Evolutionary conservation across 2,888 invertebrate species (phyloP).

Genomic region (Hoplodrina blanda): DNA sequence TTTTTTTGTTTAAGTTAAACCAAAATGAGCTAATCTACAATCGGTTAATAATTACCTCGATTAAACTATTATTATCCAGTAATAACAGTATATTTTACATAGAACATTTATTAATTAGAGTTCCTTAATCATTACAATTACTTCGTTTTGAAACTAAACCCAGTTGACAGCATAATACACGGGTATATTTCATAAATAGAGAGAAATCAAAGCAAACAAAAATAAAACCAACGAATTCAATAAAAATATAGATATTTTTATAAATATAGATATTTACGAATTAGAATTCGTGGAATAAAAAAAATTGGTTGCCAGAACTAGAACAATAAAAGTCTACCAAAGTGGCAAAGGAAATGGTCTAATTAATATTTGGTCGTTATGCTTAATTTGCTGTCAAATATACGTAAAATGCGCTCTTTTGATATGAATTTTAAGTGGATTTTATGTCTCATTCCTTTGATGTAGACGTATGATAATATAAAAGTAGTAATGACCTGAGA

Average conservation of each 20-base stretch:
- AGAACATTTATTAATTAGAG: too few relatives aligned
- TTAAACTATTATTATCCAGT: too few relatives aligned
- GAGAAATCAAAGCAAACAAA: not conserved
- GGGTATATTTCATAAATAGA: not conserved
- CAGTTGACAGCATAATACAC: too few relatives aligned
- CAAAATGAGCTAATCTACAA: too few relatives aligned
- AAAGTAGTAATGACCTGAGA: constrained; percentile 1
- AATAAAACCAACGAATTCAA: not conserved
- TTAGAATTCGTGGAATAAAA: not conserved
- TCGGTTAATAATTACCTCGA: too few relatives aligned
- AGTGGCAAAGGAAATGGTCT: constrained; percentile 49
- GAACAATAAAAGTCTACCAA: constrained; percentile 9
- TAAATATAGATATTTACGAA: too few relatives aligned
- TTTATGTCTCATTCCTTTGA: constrained; percentile 23
- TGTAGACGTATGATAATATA: constrained; percentile 31
- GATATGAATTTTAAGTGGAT: constrained; percentile 33
- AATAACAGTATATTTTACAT: too few relatives aligned
- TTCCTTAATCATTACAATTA: too few relatives aligned
- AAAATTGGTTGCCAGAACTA: not conserved
- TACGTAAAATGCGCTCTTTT: constrained; percentile 42
- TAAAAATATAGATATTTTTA: not conserved
- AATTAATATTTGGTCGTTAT: constrained; percentile 50
- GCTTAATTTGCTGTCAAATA: constrained; percentile 47
- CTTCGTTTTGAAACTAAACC: too few relatives aligned
- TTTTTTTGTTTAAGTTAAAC: too few relatives aligned